Conservation (phyloP, 2,113 vertebrate genomes). For the Nerophis ophidion region DNA sequence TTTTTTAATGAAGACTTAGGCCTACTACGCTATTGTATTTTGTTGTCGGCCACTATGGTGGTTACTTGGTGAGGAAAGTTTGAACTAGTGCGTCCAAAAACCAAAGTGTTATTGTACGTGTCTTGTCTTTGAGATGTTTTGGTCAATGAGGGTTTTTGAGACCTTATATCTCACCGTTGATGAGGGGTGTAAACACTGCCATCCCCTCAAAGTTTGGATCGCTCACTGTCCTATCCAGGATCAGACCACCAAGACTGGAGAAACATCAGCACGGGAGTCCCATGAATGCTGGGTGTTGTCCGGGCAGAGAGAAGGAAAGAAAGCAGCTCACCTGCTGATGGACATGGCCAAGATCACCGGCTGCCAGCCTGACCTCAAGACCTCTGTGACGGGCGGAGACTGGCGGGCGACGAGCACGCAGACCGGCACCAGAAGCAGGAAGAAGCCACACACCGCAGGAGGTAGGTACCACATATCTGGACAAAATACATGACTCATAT, state of each 20-base stretch:
- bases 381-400: conserved; percentile 77
- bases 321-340: conserved; percentile 79
- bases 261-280: background rate
- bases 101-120: too few relatives aligned
- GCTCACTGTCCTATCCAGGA: conserved; percentile 87
- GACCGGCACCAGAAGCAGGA: conserved; percentile 80
- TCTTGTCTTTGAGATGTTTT: too few relatives aligned
- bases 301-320: background rate
- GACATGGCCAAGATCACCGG: conserved; percentile 91
- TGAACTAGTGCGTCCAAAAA: too few relatives aligned
- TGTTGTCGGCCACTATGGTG: too few relatives aligned
- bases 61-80: too few relatives aligned
- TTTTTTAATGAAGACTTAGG: too few relatives aligned
- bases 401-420: conserved; percentile 80
- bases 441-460: conserved; percentile 75
- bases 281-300: background rate
- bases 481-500: background rate
- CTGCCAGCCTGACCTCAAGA: conserved; percentile 87
- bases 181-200: conserved; percentile 91
- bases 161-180: conserved; percentile 77
- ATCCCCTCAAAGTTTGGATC: conserved; percentile 85
- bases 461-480: conserved; percentile 81
- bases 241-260: conserved; percentile 86
- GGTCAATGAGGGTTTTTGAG: too few relatives aligned
- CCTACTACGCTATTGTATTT: too few relatives aligned